These are phyloP conservation scores for Calyptommatus sinebrachiatus DNA, from an alignment of 2,113 vertebrate species.

Conservation along the genomic window DNA sequence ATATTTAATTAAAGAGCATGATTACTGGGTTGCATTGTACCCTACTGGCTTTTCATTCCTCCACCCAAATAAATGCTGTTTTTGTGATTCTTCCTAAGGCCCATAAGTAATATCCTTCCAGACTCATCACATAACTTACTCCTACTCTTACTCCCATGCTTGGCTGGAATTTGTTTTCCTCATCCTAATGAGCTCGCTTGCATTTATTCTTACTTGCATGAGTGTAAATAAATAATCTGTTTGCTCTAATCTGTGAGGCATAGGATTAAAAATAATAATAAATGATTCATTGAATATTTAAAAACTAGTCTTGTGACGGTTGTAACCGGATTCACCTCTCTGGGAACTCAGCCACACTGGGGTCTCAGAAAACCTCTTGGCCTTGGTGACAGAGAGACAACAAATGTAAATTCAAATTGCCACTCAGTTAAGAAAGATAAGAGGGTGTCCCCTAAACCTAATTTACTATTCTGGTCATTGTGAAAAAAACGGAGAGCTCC, in stretches of 20 bases:
- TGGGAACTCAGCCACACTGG: background rate
- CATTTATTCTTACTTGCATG: background rate
- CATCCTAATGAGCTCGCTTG: background rate
- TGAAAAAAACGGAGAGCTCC: no score
- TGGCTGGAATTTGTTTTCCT: background rate
- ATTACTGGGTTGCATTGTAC: background rate
- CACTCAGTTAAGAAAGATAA: no score
- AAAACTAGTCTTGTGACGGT: background rate
- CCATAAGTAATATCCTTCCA: background rate
- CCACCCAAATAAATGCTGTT: background rate
- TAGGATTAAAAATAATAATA: background rate
- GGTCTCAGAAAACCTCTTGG: no score
- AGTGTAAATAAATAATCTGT: background rate
- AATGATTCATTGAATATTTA: background rate
- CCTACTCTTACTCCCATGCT: no score
- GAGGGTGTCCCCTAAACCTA: no score
- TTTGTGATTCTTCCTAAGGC: background rate
- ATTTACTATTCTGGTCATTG: no score
- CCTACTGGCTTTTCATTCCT: background rate
- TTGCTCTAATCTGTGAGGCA: background rate
- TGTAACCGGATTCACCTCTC: background rate
- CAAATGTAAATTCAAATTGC: no score
- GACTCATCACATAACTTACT: no score
- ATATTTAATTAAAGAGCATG: no score
- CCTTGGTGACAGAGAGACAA: background rate